Base-by-base conservation (phyloP, 2,113 vertebrate genomes). In the Echinops telfairi region DNA sequence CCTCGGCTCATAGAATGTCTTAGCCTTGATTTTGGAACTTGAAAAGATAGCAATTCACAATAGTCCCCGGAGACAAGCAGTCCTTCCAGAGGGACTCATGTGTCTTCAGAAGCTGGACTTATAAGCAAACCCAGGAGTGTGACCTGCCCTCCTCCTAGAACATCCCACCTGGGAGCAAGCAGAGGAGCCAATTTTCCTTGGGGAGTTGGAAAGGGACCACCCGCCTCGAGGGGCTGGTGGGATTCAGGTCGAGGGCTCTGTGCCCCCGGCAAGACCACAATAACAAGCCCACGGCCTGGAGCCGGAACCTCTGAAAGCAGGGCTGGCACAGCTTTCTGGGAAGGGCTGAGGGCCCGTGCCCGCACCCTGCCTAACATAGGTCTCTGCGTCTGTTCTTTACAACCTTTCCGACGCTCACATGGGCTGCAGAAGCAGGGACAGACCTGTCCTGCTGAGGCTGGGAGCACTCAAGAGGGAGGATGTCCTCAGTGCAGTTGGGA, bases 321-420 rank as follows among this genome's bases (percentile, higher is more conserved):
- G 62, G 31, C 33, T 6, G 12, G 75, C 40, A 79, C 75, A 0
- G 47, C 58, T 87, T 66, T 62, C 94, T 53, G 53, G 76, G 73
- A 83, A 83, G 83, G 90, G 83, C 60, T 60, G 2, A 88, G 68
- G 16, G 43, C 57, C 57, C 80, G 43, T 73, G 12, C 3, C 16
- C 66, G 27, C 36, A 36, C 15, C 20, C 57, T 66, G 76, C 57
- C 11, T 20, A 14, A 58, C 9, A 86, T 9, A 58, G 22, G 5
- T 36, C 75, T 40, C 76, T 76, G 71, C 77, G 78, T 86, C n/a
- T 64, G 60, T n/a, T 83, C 89, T 78, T 73, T 31, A 92, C 47
- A 64, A 81, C 64, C 80, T 73, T 53, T 84, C 40, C 79, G 89
- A 66, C 36, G 27, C 17, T n/a, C 85, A 64, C 85, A 71, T 11